Base-by-base conservation (phyloP, 2,888 invertebrate genomes). In the Galerucella calmariensis region DNA sequence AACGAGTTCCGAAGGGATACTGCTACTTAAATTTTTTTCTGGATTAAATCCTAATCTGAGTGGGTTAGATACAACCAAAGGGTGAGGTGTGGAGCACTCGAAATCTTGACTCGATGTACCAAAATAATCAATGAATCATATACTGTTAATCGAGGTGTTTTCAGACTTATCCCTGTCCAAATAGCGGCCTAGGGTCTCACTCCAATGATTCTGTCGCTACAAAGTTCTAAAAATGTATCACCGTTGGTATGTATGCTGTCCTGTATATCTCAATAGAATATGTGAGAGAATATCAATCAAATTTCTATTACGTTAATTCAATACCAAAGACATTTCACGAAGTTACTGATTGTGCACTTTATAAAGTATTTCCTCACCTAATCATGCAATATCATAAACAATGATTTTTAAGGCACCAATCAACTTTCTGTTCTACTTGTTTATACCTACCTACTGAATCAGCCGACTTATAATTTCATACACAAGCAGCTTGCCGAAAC, bases 351-450 rank as follows among this genome's bases (percentile, higher is more conserved):
- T 75, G 72, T 73, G 68, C 53, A 58, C 58, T 63, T 67, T 62
- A 75, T 75, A 65, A 77, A 73, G 67, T 70, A 69, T 75, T 77
- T 74, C 74, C 71, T 75, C 67, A 51, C 59, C 72, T 65, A 70
- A 69, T 74, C 77, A 77, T 75, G 77, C 75, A 69, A 77, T 67
- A 69, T 71, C 72, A 56, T 74, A 75, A 75, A 77, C 69, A 51
- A 67, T 59, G 62, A 63, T 77, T 77, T 75, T 77, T 75, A 74
- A 72, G 67, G 56, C 67, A 44, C 41, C 75, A 74, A 74, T 72
- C 74, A 69, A 77, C 77, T 70, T 74, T 74, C 68, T 27, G 51
- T 46, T 44, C 20, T 48, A 46, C 44, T 46, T 44, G 35, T 9
- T 8, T 41, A 41, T 24, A 35, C 44, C 12, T 20, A 63, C 63